Conservation (phyloP, 2,888 invertebrate genomes). For the Troides oblongomaculatus region DNA sequence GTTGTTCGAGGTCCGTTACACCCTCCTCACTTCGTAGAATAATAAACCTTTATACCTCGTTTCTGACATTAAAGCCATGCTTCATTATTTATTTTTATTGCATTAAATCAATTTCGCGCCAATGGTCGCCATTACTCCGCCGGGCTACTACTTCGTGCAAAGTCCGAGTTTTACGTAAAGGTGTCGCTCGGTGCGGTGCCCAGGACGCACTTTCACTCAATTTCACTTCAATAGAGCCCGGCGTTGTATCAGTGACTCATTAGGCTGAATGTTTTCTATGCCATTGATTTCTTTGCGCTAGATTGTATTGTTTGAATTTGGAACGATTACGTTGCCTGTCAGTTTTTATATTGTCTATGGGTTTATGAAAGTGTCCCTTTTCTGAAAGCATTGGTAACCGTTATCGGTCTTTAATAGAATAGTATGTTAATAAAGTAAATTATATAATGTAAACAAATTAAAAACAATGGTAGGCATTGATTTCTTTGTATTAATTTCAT, state of each 20-base stretch:
- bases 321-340: slow-evolving; percentile 6
- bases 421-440: too few species aligned
- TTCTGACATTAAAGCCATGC: too few species aligned
- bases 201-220: slow-evolving; percentile 28
- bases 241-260: slow-evolving; percentile 13
- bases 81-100: not conserved
- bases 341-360: not conserved
- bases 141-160: not conserved
- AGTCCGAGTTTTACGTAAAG: slow-evolving; percentile 7
- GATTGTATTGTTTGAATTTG: slow-evolving; percentile 18
- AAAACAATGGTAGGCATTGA: too few species aligned
- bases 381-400: too few species aligned
- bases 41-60: too few species aligned
- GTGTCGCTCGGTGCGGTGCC: slow-evolving; percentile 8
- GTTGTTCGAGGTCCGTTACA: too few species aligned
- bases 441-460: too few species aligned
- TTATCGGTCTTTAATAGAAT: too few species aligned
- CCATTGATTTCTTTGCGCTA: slow-evolving; percentile 26
- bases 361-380: not conserved
- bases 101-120: not conserved
- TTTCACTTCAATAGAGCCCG: slow-evolving; percentile 21
- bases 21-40: too few species aligned
- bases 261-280: slow-evolving; percentile 5
- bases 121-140: not conserved
- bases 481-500: too few species aligned